Conservation (phyloP, 2,797 vertebrate genomes). For the Lateolabrax maculatus region DNA sequence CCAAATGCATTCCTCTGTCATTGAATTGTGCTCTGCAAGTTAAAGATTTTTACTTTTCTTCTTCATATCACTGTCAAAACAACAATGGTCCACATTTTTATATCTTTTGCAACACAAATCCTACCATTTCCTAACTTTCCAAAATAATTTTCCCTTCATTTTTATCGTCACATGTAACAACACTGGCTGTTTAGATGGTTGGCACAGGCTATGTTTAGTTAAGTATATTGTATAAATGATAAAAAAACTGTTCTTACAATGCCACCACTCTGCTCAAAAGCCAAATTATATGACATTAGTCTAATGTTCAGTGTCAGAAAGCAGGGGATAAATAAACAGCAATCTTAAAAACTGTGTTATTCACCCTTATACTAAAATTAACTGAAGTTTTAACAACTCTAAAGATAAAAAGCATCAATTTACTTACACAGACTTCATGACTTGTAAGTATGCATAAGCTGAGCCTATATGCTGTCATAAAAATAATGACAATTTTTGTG, state of each 20-base stretch:
- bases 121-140: not conserved
- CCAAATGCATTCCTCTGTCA: not conserved
- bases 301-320: not conserved
- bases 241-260: slow-evolving; percentile 7
- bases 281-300: slow-evolving; percentile 34
- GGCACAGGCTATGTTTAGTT: slow-evolving; percentile 9
- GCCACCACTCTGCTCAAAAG: slow-evolving; percentile 14
- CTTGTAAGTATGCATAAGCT: not conserved
- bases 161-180: slow-evolving; percentile 13
- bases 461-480: not conserved
- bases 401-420: not conserved
- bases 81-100: slow-evolving; percentile 2
- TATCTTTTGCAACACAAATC: not conserved
- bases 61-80: slow-evolving; percentile 20
- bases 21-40: not conserved
- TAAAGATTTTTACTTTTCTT: not conserved
- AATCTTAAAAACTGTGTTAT: not conserved
- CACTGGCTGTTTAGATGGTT: slow-evolving; percentile 10
- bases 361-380: not conserved
- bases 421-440: not conserved
- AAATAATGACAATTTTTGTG: not conserved
- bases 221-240: not conserved
- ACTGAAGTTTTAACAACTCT: not conserved
- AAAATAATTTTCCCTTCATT: slow-evolving; percentile 16
- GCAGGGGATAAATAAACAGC: not conserved